Evolutionary conservation across 2,888 invertebrate species (phyloP).

Genomic region (Herminia tarsipennalis): DNA sequence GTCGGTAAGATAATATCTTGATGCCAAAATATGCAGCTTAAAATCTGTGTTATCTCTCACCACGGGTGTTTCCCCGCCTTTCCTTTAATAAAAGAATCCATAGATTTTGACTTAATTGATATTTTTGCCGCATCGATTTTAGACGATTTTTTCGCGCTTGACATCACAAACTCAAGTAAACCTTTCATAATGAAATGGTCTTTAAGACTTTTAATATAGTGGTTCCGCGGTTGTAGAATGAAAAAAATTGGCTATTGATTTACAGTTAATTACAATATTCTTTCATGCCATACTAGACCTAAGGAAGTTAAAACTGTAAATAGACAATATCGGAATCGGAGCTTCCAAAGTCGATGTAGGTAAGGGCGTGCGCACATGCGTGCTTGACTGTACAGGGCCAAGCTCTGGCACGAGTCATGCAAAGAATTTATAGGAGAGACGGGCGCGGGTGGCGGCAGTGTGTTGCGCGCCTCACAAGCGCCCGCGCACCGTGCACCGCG

Average conservation of each 20-base stretch:
- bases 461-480: conserved; percentile 48
- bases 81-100: no score
- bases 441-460: conserved; percentile 68
- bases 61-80: conserved; percentile 26
- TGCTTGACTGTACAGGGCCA: conserved; percentile 75
- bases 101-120: no score
- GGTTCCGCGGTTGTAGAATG: no score
- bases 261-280: no score
- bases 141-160: no score
- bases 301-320: no score
- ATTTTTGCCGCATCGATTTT: no score
- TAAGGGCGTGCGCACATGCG: conserved; percentile 58
- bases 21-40: conserved; percentile 49
- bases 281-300: no score
- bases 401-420: conserved; percentile 78
- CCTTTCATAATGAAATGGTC: no score
- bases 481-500: conserved; percentile 36
- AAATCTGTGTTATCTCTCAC: conserved; percentile 41
- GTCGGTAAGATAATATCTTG: conserved; percentile 48
- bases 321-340: conserved; percentile 6
- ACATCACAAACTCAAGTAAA: no score
- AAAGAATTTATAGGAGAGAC: conserved; percentile 81
- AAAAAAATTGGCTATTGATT: no score
- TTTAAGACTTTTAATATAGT: no score
- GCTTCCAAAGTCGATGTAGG: conserved; percentile 9